These are phyloP conservation scores for Drosophila novamexicana DNA, from an alignment of 1,140 invertebrate genomes.

Conservation along the genomic window DNA sequence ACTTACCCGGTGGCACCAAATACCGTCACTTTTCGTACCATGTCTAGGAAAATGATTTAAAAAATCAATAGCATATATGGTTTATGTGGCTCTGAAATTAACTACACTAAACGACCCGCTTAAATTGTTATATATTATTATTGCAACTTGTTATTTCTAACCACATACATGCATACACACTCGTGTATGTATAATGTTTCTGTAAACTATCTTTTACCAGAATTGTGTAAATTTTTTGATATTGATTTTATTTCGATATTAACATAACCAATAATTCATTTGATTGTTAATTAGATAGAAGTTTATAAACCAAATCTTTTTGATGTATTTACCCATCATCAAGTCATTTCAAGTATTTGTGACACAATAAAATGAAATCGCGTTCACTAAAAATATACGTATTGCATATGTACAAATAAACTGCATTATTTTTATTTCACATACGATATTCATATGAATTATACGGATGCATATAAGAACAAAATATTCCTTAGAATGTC, in stretches of 20 bases:
- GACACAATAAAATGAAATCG: slow-evolving; percentile 77
- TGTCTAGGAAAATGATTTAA: slow-evolving; percentile 86
- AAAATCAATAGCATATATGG: slow-evolving; percentile 11
- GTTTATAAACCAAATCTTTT: slow-evolving; percentile 38
- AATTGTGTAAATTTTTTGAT: slow-evolving; percentile 65
- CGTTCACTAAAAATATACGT: slow-evolving; percentile 56
- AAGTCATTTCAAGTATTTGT: slow-evolving; percentile 74
- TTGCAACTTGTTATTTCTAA: slow-evolving; percentile 43
- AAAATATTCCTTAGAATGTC: not conserved
- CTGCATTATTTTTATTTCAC: slow-evolving; percentile 40
- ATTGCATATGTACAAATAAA: slow-evolving; percentile 17
- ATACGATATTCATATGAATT: slow-evolving; percentile 74
- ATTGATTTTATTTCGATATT: slow-evolving; percentile 41
- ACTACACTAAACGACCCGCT: slow-evolving; percentile 41
- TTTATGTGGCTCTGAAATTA: slow-evolving; percentile 15
- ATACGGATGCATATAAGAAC: not conserved
- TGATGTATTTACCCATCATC: slow-evolving; percentile 59
- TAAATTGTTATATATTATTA: slow-evolving; percentile 30
- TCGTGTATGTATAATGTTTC: slow-evolving; percentile 55
- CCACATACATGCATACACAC: slow-evolving; percentile 13
- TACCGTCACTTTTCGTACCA: slow-evolving; percentile 94
- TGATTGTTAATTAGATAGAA: slow-evolving; percentile 58
- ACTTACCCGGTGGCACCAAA: slow-evolving; percentile 91
- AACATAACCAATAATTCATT: slow-evolving; percentile 69
- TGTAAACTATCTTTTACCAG: slow-evolving; percentile 39